A percentile compares a stretch with the other conserved stretches of the same genome.
Evolutionary conservation across 2,113 vertebrate species (phyloP).

Genomic region (Pongo abelii): DNA sequence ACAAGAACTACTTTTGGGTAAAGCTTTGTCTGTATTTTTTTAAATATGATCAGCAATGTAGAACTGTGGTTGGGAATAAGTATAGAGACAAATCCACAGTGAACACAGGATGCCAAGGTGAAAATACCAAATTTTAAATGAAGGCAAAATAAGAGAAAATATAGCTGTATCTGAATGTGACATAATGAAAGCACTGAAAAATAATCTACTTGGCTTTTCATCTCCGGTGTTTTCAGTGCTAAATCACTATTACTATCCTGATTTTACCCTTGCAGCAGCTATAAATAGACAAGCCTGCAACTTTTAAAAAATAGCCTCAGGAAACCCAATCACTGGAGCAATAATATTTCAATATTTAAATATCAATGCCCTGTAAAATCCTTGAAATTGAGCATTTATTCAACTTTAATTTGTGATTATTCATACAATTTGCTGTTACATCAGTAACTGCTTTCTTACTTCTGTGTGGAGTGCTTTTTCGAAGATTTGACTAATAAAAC

Average conservation of each 20-base stretch:
- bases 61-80: neutral
- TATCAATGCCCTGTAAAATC: neutral
- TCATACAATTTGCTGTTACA: neutral
- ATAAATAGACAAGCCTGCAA: neutral
- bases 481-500: constrained; percentile 2
- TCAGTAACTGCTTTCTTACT: neutral
- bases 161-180: neutral
- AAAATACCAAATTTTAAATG: neutral
- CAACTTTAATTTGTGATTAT: neutral
- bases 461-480: neutral
- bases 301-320: constrained; percentile 3
- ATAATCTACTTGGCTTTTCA: neutral
- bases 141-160: neutral
- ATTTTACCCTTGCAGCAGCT: neutral
- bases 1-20: neutral
- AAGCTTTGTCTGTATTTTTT: neutral
- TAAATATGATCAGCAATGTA: neutral
- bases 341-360: neutral
- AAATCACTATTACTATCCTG: neutral
- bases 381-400: neutral
- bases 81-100: neutral
- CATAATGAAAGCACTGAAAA: neutral
- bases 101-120: neutral
- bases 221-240: constrained; percentile 6
- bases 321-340: neutral